Base-by-base conservation (phyloP, 1,140 invertebrate species). In the Drosophila tani region DNA sequence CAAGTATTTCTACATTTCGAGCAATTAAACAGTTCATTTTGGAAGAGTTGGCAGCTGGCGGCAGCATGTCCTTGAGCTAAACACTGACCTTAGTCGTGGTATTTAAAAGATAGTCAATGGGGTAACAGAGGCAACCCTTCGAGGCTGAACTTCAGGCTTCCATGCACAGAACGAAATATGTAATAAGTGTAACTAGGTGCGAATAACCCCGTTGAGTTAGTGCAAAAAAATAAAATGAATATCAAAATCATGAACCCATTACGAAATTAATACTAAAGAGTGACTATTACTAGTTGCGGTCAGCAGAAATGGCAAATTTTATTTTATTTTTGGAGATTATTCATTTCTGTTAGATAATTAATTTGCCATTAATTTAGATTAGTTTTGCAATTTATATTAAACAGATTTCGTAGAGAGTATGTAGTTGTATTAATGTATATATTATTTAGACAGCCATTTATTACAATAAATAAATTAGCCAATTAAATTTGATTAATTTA, bases 31-130 rank as follows among this genome's bases (percentile, higher is more conserved):
- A 68, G 59, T 67, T 57, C n/a, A 56, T 75, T 74, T 67, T 67
- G 57, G 60, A 41, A 71, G 38, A 75, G 69, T 59, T 46, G 24
- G 8, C 47, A 35, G 29, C 64, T 46, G 24, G 8, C 47, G 14
- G 29, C 50, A 51, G 12, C 7, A 77, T 62, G 73, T 81, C 82
- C 81, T 84, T 85, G 81, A 38, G 53, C 29, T 19, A 32, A 35
- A 12, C 53, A 51, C 12, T 41, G 67, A 59, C 69, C 67, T 73
- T 50, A 49, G 7, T 35, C 8, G 38, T 2, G 17, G 19, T 9
- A 12, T 5, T 35, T 46, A 38, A 7, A 45, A 38, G 38, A 27
- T 35, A 38, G 12, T 15, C 8, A n/a, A 32, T 65, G 46, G 19
- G 19, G 14, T 27, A 65, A 66, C 8, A 32, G 9, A 1, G 8